These are phyloP conservation scores for Chrysogorgia sp. DNA, from an alignment of 92 coral and sea anemone species.

Conservation along the genomic window DNA sequence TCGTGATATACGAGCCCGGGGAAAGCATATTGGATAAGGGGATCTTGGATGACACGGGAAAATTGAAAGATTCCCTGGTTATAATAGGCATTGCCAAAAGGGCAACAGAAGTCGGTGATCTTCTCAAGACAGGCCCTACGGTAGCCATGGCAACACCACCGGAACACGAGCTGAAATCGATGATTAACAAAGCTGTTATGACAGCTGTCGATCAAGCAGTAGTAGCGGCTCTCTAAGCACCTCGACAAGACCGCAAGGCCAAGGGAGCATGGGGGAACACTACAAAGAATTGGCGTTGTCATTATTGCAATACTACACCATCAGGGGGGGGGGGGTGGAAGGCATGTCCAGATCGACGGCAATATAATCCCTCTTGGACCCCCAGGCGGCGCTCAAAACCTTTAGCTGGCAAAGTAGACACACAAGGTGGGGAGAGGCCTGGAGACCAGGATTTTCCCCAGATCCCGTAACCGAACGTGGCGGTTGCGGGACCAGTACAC, in stretches of 20 bases:
- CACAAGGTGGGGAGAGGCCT: background rate
- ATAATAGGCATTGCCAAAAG: slow-evolving; percentile 27
- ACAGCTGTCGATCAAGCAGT: background rate
- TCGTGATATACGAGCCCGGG: slow-evolving; percentile 8
- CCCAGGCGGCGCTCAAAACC: background rate
- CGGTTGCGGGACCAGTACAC: background rate
- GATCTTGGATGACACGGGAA: no score
- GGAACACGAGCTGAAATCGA: background rate
- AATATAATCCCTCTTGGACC: background rate
- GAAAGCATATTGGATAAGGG: slow-evolving; percentile 17
- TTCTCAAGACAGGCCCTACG: background rate
- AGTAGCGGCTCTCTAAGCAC: background rate
- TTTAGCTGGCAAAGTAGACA: background rate
- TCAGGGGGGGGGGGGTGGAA: background rate
- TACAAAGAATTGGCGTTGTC: background rate
- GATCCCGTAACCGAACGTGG: background rate
- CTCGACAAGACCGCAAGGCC: background rate
- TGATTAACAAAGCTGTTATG: background rate
- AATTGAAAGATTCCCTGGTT: slow-evolving; percentile 12
- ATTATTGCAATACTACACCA: background rate
- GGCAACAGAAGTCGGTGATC: no score
- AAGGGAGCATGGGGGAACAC: background rate
- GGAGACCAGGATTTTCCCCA: background rate
- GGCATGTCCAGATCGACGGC: background rate
- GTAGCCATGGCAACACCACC: background rate